Evolutionary conservation across 2,113 vertebrate species (phyloP).

Genomic region (Athene cunicularia): DNA sequence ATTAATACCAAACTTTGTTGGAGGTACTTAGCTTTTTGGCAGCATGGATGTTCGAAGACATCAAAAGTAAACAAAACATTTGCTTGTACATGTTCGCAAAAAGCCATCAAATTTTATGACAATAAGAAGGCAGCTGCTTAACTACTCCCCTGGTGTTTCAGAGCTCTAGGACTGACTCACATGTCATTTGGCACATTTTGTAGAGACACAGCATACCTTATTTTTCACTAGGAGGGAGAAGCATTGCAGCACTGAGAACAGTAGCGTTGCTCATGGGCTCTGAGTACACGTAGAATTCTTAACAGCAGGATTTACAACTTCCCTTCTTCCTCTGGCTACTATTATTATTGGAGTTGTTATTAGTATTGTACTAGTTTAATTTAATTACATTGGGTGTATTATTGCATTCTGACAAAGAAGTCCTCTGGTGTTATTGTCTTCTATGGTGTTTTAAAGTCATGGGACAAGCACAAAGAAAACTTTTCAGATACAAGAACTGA

Average conservation of each 20-base stretch:
- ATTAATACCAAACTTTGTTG: constrained; percentile 4
- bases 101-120: constrained; percentile 52
- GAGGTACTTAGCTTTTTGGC: constrained; percentile 45
- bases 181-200: constrained; percentile 9
- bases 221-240: background rate
- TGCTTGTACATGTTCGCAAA: constrained; percentile 43
- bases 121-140: constrained; percentile 46
- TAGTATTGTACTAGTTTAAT: background rate
- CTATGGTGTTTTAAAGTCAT: background rate
- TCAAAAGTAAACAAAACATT: constrained; percentile 67
- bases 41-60: constrained; percentile 16
- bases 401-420: background rate
- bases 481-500: background rate
- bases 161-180: constrained; percentile 10
- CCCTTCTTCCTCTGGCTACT: background rate
- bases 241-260: background rate
- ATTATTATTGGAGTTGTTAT: background rate
- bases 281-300: background rate
- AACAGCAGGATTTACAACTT: background rate
- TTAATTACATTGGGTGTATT: background rate
- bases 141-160: constrained; percentile 31
- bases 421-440: background rate
- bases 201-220: background rate
- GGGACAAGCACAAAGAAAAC: background rate
- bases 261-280: background rate